Conservation (phyloP, 2,797 vertebrate genomes). For the Tragelaphus eurycerus region DNA sequence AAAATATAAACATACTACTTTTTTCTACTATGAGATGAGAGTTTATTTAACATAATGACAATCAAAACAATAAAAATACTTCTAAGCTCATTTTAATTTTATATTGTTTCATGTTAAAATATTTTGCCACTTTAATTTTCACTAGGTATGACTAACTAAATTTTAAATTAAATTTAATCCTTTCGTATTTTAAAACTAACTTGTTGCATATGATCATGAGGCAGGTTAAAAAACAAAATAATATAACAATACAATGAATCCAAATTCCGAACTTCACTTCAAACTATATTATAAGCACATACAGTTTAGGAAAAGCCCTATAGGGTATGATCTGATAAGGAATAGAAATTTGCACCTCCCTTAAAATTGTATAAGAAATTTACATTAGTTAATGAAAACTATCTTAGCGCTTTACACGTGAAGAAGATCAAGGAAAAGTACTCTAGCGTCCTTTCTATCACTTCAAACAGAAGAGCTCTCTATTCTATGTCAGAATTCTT, state of each 20-base stretch:
- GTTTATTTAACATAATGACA: neutral
- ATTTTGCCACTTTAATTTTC: neutral
- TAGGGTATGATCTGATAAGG: neutral
- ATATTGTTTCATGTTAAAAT: neutral
- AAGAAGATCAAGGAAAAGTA: neutral
- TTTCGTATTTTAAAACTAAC: neutral
- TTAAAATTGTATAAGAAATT: conserved; percentile 21
- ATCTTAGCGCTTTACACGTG: neutral
- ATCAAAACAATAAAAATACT: neutral
- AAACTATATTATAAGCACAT: neutral
- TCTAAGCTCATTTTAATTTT: neutral
- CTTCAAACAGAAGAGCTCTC: neutral
- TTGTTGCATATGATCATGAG: neutral
- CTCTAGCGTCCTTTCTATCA: neutral
- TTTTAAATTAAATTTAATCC: neutral
- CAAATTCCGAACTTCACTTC: neutral
- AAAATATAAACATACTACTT: neutral
- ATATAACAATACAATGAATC: neutral
- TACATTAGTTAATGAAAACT: neutral
- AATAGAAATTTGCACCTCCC: neutral
- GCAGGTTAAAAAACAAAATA: neutral
- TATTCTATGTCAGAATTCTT: neutral
- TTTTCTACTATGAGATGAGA: neutral
- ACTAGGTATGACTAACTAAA: neutral
- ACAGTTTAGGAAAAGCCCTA: neutral